phyloP scores from a whole-genome alignment of 2,888 invertebrate species.

The Pristionchus exspectatus region DNA sequence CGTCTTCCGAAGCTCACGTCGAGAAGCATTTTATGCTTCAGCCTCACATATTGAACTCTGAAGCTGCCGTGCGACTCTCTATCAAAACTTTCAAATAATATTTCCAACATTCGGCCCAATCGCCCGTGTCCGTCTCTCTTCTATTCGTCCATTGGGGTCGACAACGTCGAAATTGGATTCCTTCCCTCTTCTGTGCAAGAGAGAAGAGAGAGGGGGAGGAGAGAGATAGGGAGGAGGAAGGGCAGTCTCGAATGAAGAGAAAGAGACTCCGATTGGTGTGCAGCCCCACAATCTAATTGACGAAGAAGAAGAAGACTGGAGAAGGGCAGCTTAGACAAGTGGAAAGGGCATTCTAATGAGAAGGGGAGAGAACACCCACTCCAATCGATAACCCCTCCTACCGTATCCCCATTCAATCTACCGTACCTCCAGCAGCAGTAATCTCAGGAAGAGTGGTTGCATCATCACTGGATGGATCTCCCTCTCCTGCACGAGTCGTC shows the following conservation, averaged over 20 bases:
- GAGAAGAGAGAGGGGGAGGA: background rate
- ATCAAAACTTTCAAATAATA: background rate
- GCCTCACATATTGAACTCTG: background rate
- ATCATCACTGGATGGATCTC: conserved; percentile 82
- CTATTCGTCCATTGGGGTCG: conserved; percentile 12
- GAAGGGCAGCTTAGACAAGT: background rate
- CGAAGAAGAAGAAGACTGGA: background rate
- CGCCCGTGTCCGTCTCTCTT: background rate
- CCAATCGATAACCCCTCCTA: background rate
- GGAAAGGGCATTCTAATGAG: conserved; percentile 21
- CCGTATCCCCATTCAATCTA: background rate
- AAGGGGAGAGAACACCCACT: background rate
- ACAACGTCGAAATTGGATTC: conserved; percentile 46
- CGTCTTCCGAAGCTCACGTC: background rate
- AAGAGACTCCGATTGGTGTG: conserved; percentile 31
- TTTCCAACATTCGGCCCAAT: background rate
- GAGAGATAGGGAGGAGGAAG: conserved; percentile 9
- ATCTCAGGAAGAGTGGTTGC: conserved; percentile 74
- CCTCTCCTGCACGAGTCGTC: conserved; percentile 91
- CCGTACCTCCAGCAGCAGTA: conserved; percentile 63
- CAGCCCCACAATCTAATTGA: conserved; percentile 39
- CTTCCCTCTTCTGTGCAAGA: background rate
- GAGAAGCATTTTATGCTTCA: background rate
- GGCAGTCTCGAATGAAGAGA: background rate
- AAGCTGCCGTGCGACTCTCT: background rate